Evolutionary conservation across 2,113 vertebrate genomes (phyloP).

Genomic region (Laterallus jamaicensis): DNA sequence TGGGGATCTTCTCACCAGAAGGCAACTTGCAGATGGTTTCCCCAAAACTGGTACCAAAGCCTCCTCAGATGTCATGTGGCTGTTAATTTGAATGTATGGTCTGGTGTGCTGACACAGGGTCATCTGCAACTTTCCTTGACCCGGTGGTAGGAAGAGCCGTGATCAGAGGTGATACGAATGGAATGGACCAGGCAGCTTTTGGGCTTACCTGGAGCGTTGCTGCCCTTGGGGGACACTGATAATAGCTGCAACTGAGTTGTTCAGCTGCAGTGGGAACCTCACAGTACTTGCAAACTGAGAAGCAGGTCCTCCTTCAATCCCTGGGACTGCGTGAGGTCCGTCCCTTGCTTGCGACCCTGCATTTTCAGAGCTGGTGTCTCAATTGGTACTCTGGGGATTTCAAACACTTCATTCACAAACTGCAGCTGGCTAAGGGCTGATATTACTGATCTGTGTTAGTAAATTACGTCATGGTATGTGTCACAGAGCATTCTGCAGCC

Average conservation of each 20-base stretch:
- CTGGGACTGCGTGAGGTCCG: not conserved
- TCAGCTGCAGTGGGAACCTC: not conserved
- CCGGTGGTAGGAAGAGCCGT: not conserved
- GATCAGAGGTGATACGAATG: not conserved
- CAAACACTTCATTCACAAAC: not conserved
- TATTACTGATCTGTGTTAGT: not conserved
- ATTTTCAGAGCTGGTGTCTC: not conserved
- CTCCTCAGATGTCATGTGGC: not conserved
- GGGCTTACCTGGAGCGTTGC: not conserved
- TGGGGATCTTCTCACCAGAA: not conserved
- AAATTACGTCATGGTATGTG: not conserved
- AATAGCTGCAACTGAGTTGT: not conserved
- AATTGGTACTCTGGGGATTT: not conserved
- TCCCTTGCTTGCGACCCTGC: not conserved
- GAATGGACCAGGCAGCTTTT: not conserved
- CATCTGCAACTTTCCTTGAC: not conserved
- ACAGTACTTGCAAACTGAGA: not conserved
- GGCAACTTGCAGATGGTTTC: not conserved
- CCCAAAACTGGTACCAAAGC: not conserved
- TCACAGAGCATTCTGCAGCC: not conserved
- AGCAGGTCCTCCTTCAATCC: not conserved
- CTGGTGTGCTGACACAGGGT: not conserved
- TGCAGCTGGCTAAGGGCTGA: not conserved
- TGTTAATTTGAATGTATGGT: accelerated
- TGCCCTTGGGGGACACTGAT: not conserved